Conservation (phyloP, 2,113 vertebrate species). For the Heterotilapia buettikoferi region DNA sequence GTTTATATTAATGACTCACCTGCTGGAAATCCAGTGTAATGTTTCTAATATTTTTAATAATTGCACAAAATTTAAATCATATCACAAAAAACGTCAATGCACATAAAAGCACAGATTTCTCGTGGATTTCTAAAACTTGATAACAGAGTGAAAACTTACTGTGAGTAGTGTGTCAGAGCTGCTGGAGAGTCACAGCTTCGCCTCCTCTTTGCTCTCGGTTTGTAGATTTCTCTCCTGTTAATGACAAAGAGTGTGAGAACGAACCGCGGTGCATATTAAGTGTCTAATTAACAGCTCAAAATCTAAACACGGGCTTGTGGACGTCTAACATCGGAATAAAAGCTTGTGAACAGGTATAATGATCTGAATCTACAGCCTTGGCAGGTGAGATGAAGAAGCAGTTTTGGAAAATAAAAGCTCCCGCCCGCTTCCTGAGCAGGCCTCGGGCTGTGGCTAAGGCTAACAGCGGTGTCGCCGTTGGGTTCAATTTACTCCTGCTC, state of each 20-base stretch:
- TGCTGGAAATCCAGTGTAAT: background rate
- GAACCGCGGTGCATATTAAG: background rate
- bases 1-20: background rate
- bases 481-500: background rate
- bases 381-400: conserved; percentile 17
- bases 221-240: background rate
- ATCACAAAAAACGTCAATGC: background rate
- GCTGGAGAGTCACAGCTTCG: background rate
- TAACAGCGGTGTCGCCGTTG: background rate
- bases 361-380: conserved; percentile 4
- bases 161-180: background rate
- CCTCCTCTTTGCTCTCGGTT: background rate
- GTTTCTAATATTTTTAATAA: background rate
- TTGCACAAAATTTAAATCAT: background rate
- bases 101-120: background rate
- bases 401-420: conserved; percentile 72
- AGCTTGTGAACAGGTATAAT: background rate
- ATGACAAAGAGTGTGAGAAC: background rate
- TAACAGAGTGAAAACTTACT: background rate
- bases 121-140: background rate
- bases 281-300: background rate
- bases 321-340: background rate
- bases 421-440: conserved; percentile 53
- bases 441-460: conserved; percentile 42
- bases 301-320: background rate